A percentile compares a stretch with the other conserved stretches of the same genome.
Conservation (phyloP, 1,140 invertebrate species). For the Drosophila arizonae region DNA sequence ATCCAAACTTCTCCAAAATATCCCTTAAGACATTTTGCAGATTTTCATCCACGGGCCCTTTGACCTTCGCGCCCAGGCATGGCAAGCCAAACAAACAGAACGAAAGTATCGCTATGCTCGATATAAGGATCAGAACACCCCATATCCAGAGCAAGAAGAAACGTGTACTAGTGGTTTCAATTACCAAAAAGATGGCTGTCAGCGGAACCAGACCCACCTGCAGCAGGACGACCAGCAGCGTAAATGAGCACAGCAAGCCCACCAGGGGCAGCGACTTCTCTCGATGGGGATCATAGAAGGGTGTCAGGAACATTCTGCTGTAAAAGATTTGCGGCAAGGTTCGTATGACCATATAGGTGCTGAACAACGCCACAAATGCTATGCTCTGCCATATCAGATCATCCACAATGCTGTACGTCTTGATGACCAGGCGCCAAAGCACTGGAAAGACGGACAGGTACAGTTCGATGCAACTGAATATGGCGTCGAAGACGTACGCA, state of each 20-base stretch:
- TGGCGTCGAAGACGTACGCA: slow-evolving; percentile 3
- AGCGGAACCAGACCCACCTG: slow-evolving; percentile 49
- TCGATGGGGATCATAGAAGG: slow-evolving; percentile 15
- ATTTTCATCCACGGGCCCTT: not conserved
- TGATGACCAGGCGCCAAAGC: slow-evolving; percentile 39
- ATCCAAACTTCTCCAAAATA: slow-evolving; percentile 16
- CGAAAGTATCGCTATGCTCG: not conserved
- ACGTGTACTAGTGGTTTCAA: slow-evolving; percentile 4
- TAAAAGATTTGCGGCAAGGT: slow-evolving; percentile 46
- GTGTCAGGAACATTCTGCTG: slow-evolving; percentile 38
- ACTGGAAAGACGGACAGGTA: slow-evolving; percentile 24
- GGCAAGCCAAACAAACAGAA: slow-evolving; percentile 27
- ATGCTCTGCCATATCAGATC: slow-evolving; percentile 48
- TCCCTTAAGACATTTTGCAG: not conserved
- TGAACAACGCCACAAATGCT: slow-evolving; percentile 33
- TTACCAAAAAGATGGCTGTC: slow-evolving; percentile 34
- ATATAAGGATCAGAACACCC: slow-evolving; percentile 4
- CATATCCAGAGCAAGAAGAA: slow-evolving; percentile 37
- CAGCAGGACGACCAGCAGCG: slow-evolving; percentile 41
- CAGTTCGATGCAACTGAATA: slow-evolving; percentile 51
- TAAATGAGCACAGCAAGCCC: slow-evolving; percentile 44
- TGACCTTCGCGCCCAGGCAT: slow-evolving; percentile 28
- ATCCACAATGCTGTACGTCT: slow-evolving; percentile 23
- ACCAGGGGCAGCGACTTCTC: slow-evolving; percentile 30
- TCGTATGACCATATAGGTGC: slow-evolving; percentile 42